Evolutionary conservation across 2,113 vertebrate genomes (phyloP), one percentile per base, ranked within the genome.

Genomic region (Pseudorasbora parva): DNA sequence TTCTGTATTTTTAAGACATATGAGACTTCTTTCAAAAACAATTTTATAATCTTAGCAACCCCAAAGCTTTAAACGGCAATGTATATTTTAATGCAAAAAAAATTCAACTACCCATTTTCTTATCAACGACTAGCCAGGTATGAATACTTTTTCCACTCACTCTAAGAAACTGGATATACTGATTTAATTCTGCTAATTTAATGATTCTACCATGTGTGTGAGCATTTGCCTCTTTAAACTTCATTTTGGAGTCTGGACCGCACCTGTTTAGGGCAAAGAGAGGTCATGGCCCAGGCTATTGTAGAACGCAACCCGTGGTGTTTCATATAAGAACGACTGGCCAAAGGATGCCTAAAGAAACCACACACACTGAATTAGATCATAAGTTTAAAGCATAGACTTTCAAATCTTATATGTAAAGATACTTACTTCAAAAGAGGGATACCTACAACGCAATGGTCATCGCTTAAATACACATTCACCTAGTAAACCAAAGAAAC

Each of bases 261-360:
- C 89, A 97, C 98, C 89, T 93, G 91, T 85, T 98, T 96, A 82
- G 96, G 93, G 84, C 96, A 96, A 54, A 98, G 86, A 47, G 95
- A 96, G 0, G 93, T 92, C 95, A 98, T 96, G 4, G 96, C 95
- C 97, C 97, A 99, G 0, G 97, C 97, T 0, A 97, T 60, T 4
- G 98, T 98, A 3, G 97, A 95, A 57, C 97, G 92, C 71, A 99
- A 93, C 1, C 97, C 98, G 8, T 95, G 93, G 19, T 82, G 94
- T 92, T 87, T 94, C 76, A 97, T 95, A 72, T 98, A 98, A 60
- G 90, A 87, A 78, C 97, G 94, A 89, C 91, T 95, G 83, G 98
- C 95, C 87, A 99, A 54, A 0, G 97, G 95, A 73, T 93, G 90
- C 85, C 97, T 99, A 87, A 5, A 83, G 37, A 60, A 89, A 21